Base-by-base conservation (phyloP, 2,888 invertebrate species). In the Protonemura montana region DNA sequence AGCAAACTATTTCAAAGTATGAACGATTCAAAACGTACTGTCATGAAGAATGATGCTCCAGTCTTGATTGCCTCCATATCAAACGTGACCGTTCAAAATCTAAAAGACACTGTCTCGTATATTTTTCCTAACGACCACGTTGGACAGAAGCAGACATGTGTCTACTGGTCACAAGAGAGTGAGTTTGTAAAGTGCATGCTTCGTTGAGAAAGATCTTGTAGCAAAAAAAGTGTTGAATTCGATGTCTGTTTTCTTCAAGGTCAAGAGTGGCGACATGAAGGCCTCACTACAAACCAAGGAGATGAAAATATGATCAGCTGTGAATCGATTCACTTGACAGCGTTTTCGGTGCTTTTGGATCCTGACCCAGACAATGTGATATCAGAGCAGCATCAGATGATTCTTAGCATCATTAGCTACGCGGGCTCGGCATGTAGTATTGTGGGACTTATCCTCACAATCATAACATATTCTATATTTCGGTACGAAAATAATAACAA, bases 391-490 rank as follows among this genome's bases (percentile, higher is more conserved):
- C 87, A 87, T 76, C 81, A 85, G 42, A 13, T 42, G 16, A 90
- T 91, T 16, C 89, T 93, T 59, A 92, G 91, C 13, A 89, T 91
- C 86, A 90, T 93, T 84, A 92, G 92, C 7, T 92, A 92, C 87
- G 89, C 92, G 25, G 92, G 92, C 21, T 91, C 92, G 86, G 90
- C 90, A 0, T 89, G 92, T 82, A 93, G 93, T 28, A 91, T 92
- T 59, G 88, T 91, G 16, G 92, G 92, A 13, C 90, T 93, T 0
- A 88, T 90, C 0, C 88, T 92, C 2, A 92, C 92, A 6, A 90
- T 93, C 83, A 88, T 93, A 35, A 92, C 93, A 2, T 93, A 92
- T 88, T 89, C 91, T 1, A 88, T 92, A 59, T 93, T 93, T 90
- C 91, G 91, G 93, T 82, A 82, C 10, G 41, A 26, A 26, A 35